Percentiles rank a stretch among this genome's conserved stretches.
These are phyloP conservation scores for Heliothis virescens DNA, from an alignment of 1,140 invertebrate species.

Conservation along the genomic window DNA sequence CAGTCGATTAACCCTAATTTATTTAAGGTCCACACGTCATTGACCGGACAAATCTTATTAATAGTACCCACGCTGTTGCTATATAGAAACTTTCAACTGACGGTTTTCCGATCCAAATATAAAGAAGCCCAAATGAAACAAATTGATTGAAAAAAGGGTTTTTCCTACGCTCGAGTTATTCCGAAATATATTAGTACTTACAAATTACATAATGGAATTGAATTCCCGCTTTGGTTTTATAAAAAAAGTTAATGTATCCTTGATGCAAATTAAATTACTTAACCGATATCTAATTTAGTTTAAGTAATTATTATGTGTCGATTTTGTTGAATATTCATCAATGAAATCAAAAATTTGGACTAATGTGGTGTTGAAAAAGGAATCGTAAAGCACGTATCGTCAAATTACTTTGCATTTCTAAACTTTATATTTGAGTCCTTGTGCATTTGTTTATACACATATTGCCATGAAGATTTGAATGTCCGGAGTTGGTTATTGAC, in stretches of 20 bases:
- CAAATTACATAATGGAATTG: background rate
- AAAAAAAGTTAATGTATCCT: no score
- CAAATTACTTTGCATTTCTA: no score
- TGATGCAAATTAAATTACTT: no score
- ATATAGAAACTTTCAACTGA: background rate
- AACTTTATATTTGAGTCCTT: no score
- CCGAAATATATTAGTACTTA: background rate
- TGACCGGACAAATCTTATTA: background rate
- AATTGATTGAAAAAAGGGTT: constrained; percentile 11
- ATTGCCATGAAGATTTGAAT: no score
- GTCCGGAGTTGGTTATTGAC: no score
- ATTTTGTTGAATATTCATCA: no score
- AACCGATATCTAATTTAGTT: background rate
- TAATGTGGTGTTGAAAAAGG: no score
- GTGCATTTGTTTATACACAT: no score
- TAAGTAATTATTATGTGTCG: background rate
- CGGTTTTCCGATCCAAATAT: background rate
- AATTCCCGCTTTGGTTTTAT: background rate
- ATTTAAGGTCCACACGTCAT: background rate
- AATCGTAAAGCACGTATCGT: no score
- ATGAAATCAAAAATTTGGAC: no score
- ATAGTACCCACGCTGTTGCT: background rate
- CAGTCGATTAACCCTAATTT: background rate
- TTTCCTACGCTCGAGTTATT: background rate
- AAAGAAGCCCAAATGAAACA: background rate